These are phyloP conservation scores for Butorides virescens DNA, from an alignment of 2,113 vertebrate genomes.

Conservation along the genomic window DNA sequence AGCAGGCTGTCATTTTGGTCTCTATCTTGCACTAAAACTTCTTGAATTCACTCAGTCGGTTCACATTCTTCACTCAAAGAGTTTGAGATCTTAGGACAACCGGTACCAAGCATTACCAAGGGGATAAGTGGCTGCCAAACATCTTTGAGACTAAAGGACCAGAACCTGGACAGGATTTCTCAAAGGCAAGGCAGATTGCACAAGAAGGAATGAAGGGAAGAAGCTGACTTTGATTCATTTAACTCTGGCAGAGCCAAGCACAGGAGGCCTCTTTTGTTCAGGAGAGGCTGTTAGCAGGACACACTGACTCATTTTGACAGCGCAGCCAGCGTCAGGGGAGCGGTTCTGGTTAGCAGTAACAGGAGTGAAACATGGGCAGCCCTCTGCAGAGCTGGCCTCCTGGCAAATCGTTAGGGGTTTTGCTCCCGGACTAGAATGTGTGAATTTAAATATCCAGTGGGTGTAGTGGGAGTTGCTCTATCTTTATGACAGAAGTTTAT, in stretches of 20 bases:
- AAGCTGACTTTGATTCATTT: not conserved
- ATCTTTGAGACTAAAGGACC: not conserved
- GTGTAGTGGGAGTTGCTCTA: not conserved
- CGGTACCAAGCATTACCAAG: not conserved
- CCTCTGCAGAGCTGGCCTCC: not conserved
- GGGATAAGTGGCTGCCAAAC: not conserved
- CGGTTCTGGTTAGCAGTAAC: not conserved
- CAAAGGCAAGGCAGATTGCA: not conserved
- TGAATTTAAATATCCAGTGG: not conserved
- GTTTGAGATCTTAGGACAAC: not conserved
- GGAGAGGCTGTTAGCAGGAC: not conserved
- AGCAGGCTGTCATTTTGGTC: not conserved
- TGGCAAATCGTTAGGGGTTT: not conserved
- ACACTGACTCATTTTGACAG: not conserved
- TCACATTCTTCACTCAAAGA: not conserved
- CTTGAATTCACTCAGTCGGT: not conserved
- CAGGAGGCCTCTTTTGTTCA: not conserved
- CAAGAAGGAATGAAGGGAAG: not conserved
- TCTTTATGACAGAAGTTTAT: not conserved
- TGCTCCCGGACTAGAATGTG: not conserved
- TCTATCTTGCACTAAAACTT: not conserved
- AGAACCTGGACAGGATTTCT: not conserved
- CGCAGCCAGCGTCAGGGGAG: fast-evolving
- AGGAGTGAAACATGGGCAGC: not conserved
- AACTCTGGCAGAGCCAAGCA: not conserved